Percentiles rank a stretch among this genome's conserved stretches.
Conservation (phyloP, 2,888 invertebrate genomes). For the Aporophyla lueneburgensis region DNA sequence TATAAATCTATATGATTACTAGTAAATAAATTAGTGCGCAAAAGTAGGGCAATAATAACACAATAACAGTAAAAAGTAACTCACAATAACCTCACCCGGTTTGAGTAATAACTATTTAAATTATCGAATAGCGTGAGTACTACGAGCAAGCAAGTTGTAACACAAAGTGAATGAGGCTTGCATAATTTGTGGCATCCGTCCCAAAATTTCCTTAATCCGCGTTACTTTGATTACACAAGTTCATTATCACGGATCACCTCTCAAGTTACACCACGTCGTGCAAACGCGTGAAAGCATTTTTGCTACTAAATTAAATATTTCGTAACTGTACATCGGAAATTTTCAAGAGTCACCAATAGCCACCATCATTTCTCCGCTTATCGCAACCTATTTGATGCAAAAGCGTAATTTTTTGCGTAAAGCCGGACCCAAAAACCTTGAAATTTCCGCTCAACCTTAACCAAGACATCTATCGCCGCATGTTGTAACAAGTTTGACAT, state of each 20-base stretch:
- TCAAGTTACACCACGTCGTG: conserved; percentile 48
- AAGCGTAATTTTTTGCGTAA: conserved; percentile 6
- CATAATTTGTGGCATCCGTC: conserved; percentile 70
- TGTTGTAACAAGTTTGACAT: conserved; percentile 69
- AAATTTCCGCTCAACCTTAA: conserved; percentile 69
- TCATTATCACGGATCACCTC: conserved; percentile 39
- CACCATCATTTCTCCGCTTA: conserved; percentile 28
- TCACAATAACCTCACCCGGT: conserved; percentile 42
- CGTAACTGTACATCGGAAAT: conserved; percentile 12
- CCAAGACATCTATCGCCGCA: conserved; percentile 65
- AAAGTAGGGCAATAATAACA: conserved; percentile 3
- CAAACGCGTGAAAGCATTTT: conserved; percentile 32
- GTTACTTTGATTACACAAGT: conserved; percentile 57
- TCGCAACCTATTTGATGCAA: conserved; percentile 26
- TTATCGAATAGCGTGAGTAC: conserved; percentile 52
- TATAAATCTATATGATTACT: neutral
- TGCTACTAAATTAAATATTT: conserved; percentile 27
- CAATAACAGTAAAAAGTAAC: conserved; percentile 20
- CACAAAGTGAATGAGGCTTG: conserved; percentile 68
- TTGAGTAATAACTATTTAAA: conserved; percentile 28
- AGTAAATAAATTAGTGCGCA: neutral
- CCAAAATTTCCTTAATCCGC: conserved; percentile 73
- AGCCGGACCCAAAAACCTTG: conserved; percentile 60
- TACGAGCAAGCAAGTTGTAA: conserved; percentile 63
- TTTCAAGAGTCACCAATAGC: conserved; percentile 26